A percentile compares a stretch with the other conserved stretches of the same genome.
phyloP scores from a whole-genome alignment of 2,888 invertebrate species.

The Brenthis daphne region DNA sequence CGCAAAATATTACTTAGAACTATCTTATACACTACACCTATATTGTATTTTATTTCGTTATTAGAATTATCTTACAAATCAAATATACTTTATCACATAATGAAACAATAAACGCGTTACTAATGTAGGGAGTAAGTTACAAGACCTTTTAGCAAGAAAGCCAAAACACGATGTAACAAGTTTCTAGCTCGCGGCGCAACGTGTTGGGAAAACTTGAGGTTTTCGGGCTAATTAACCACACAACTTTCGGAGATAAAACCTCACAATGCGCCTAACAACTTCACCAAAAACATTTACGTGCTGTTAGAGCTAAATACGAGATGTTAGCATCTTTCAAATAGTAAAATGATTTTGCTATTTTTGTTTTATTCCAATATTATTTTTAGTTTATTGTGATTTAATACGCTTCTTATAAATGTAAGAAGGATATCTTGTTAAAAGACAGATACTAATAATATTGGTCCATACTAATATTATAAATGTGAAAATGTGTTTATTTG shows the following conservation, averaged over 20 bases:
- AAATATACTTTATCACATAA: constrained; percentile 10
- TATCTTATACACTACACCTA: too few relatives aligned
- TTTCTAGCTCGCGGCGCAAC: constrained; percentile 62
- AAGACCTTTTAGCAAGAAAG: constrained; percentile 44
- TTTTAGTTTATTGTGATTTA: too few relatives aligned
- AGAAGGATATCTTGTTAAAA: too few relatives aligned
- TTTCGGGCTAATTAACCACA: constrained; percentile 70
- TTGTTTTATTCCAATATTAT: too few relatives aligned
- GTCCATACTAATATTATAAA: too few relatives aligned
- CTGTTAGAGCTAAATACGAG: constrained; percentile 22
- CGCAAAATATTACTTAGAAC: too few relatives aligned
- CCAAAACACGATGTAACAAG: constrained; percentile 60
- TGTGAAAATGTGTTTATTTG: too few relatives aligned
- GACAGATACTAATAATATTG: too few relatives aligned
- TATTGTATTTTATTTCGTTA: too few relatives aligned
- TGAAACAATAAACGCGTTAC: constrained; percentile 6
- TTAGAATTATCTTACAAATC: neutral
- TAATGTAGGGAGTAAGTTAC: constrained; percentile 29
- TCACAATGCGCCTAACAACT: constrained; percentile 50
- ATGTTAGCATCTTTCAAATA: constrained; percentile 6
- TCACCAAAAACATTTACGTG: constrained; percentile 47
- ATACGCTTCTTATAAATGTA: too few relatives aligned
- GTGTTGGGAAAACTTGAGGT: constrained; percentile 66
- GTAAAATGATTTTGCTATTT: too few relatives aligned
- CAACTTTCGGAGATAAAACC: constrained; percentile 65